These are phyloP conservation scores for Conopomorpha cramerella DNA, from an alignment of 1,140 invertebrate species.

Conservation along the genomic window DNA sequence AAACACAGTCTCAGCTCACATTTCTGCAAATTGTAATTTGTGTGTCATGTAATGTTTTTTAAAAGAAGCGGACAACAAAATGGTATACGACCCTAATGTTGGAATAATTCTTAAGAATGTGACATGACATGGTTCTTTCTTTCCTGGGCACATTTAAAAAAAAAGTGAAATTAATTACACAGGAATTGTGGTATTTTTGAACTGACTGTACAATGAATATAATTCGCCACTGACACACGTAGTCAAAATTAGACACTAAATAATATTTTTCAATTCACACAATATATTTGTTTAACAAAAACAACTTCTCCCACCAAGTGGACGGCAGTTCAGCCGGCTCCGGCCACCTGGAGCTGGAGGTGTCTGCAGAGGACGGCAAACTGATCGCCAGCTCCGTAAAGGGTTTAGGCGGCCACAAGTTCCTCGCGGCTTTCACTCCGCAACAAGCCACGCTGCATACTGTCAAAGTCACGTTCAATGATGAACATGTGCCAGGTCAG, in stretches of 20 bases:
- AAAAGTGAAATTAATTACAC: no score
- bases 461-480: slow-evolving; percentile 96
- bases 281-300: no score
- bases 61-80: no score
- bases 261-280: slow-evolving; percentile 1
- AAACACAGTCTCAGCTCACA: no score
- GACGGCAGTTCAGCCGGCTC: slow-evolving; percentile 93
- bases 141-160: not conserved
- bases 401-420: slow-evolving; percentile 88
- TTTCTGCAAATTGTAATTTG: not conserved
- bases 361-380: slow-evolving; percentile 79
- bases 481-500: slow-evolving; percentile 85
- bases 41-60: no score
- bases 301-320: slow-evolving; percentile 70
- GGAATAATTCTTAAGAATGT: no score
- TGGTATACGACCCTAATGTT: no score
- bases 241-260: not conserved
- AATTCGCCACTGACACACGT: not conserved
- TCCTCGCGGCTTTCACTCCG: slow-evolving; percentile 90
- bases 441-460: slow-evolving; percentile 82
- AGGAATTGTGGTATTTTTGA: no score
- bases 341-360: slow-evolving; percentile 94
- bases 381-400: slow-evolving; percentile 92
- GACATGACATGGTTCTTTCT: not conserved
- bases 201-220: not conserved